A percentile compares a stretch with the other conserved stretches of the same genome.
Conservation (phyloP, 2,113 vertebrate genomes). For the Amphilophus citrinellus region DNA sequence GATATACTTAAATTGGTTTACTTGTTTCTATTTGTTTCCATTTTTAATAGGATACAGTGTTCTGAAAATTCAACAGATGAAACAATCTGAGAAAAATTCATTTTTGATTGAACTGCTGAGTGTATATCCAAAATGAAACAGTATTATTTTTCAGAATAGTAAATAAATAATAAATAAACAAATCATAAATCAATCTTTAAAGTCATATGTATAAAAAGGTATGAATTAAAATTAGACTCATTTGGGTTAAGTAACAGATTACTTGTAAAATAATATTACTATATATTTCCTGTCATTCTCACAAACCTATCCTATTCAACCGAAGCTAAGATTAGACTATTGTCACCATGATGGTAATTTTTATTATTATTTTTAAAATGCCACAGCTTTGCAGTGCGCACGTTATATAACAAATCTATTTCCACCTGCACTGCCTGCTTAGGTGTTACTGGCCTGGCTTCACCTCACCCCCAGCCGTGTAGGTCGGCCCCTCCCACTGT, state of each 20-base stretch:
- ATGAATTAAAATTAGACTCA: not conserved
- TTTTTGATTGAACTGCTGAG: not conserved
- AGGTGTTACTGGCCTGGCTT: constrained; percentile 5
- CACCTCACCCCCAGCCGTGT: constrained; percentile 23
- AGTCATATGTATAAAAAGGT: not conserved
- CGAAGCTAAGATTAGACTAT: not conserved
- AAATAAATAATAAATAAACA: not conserved
- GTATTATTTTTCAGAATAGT: not conserved
- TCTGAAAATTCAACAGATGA: not conserved
- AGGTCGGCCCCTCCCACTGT: constrained; percentile 27
- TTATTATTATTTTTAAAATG: not conserved
- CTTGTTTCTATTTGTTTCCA: rapidly evolving
- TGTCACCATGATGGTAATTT: not conserved
- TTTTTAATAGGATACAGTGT: not conserved
- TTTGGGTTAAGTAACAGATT: not conserved
- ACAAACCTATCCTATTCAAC: not conserved
- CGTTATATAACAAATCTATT: constrained; percentile 15
- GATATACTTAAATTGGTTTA: no score
- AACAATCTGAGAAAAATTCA: no score
- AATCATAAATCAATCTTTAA: not conserved
- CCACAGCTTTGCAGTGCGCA: not conserved
- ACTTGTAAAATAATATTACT: not conserved
- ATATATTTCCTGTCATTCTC: not conserved
- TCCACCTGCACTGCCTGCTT: constrained; percentile 3
- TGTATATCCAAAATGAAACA: not conserved